phyloP scores from a whole-genome alignment of 2,113 vertebrate species.

The Microtus pennsylvanicus region DNA sequence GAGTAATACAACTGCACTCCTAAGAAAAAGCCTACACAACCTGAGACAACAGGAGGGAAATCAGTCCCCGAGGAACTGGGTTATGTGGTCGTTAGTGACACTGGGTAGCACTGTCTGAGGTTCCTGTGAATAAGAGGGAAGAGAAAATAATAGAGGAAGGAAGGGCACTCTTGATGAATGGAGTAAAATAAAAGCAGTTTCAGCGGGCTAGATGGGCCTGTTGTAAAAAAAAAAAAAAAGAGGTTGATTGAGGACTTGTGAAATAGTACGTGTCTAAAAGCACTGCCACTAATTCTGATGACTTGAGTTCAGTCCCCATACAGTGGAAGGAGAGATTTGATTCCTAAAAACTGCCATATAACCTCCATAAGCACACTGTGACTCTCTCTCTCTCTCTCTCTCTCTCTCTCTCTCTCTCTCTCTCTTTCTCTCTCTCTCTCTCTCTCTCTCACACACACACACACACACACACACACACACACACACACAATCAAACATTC shows the following conservation, averaged over 20 bases:
- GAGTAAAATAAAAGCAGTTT: not conserved
- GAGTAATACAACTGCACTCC: too few relatives aligned
- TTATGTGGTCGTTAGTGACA: not conserved
- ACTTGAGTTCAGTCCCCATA: not conserved
- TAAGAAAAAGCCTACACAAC: not conserved
- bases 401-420: too few relatives aligned
- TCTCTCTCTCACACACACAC: too few relatives aligned
- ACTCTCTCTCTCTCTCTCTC: too few relatives aligned
- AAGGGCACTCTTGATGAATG: not conserved
- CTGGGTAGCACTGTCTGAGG: not conserved
- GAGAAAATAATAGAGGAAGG: not conserved
- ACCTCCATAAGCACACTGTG: not conserved
- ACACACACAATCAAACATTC: not conserved
- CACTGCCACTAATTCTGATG: not conserved
- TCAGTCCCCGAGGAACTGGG: not conserved
- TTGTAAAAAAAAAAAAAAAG: not conserved
- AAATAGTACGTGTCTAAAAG: not conserved
- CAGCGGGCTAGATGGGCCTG: not conserved
- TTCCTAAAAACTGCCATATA: not conserved
- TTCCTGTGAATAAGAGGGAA: not conserved
- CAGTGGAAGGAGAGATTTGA: not conserved
- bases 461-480: not conserved
- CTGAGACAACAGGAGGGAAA: not conserved
- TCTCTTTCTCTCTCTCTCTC: too few relatives aligned
- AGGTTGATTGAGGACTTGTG: not conserved